Percentiles rank a stretch among this genome's conserved stretches.
These are phyloP conservation scores for Albula glossodonta DNA, from an alignment of 2,113 vertebrate species.

Conservation along the genomic window DNA sequence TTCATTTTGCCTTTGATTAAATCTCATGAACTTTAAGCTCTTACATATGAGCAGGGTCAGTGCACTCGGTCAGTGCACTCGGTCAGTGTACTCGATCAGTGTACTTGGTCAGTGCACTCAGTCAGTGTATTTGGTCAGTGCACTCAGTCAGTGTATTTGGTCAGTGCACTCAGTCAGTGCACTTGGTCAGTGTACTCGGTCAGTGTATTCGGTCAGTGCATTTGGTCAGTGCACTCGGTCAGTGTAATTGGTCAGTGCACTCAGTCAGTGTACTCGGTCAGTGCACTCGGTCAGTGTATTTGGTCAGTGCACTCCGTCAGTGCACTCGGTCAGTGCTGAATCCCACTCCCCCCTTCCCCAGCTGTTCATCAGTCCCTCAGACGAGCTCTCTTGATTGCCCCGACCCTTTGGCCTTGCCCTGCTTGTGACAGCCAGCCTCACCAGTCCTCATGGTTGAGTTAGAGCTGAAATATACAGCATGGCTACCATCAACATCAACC, in stretches of 20 bases:
- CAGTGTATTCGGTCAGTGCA: too few relatives aligned
- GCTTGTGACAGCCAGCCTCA: conserved; percentile 33
- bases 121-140: too few relatives aligned
- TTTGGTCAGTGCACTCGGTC: too few relatives aligned
- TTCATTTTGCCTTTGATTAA: neutral
- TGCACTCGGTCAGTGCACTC: neutral
- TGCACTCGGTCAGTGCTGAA: neutral
- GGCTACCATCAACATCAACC: too few relatives aligned
- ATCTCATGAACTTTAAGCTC: neutral
- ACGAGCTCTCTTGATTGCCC: conserved; percentile 38
- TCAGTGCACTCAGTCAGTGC: too few relatives aligned
- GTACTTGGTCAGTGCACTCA: too few relatives aligned
- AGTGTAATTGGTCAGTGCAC: too few relatives aligned
- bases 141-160: too few relatives aligned
- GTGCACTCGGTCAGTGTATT: neutral
- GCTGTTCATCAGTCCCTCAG: neutral
- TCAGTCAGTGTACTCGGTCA: too few relatives aligned
- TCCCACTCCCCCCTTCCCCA: neutral
- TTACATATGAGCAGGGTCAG: neutral
- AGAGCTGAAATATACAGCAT: too few relatives aligned
- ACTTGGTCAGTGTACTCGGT: too few relatives aligned
- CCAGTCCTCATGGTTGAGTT: conserved; percentile 6
- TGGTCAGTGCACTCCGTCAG: neutral
- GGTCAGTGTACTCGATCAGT: too few relatives aligned
- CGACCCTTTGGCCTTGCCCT: conserved; percentile 39